A percentile compares a stretch with the other conserved stretches of the same genome.
These are phyloP conservation scores for Trichomycterus rosablanca DNA, from an alignment of 2,113 vertebrate species.

Conservation along the genomic window DNA sequence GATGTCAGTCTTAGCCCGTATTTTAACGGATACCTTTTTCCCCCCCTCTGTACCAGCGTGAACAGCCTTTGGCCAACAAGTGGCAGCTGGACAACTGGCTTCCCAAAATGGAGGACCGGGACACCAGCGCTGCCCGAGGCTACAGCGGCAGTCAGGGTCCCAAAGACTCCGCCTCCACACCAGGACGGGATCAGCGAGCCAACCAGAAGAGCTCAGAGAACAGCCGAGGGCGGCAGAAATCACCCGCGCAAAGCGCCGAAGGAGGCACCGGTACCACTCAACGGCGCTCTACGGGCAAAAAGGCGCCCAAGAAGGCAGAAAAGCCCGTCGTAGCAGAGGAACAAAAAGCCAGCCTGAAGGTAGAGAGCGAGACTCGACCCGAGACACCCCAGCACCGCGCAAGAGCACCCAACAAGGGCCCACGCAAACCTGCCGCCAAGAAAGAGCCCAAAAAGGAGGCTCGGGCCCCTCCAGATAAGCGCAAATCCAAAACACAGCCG, in stretches of 20 bases:
- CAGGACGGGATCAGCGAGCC: slow-evolving; percentile 80
- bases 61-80: slow-evolving; percentile 89
- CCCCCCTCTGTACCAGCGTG: slow-evolving; percentile 76
- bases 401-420: slow-evolving; percentile 91
- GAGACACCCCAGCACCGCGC: slow-evolving; percentile 81
- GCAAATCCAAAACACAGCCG: slow-evolving; percentile 82
- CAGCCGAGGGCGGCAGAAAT: slow-evolving; percentile 85
- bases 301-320: slow-evolving; percentile 93
- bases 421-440: slow-evolving; percentile 88
- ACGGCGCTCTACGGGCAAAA: slow-evolving; percentile 86
- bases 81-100: slow-evolving; percentile 99
- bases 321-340: slow-evolving; percentile 83
- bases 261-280: slow-evolving; percentile 64
- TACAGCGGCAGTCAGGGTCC: slow-evolving; percentile 81
- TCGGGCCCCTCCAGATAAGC: slow-evolving; percentile 78
- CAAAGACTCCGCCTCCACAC: slow-evolving; percentile 80
- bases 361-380: slow-evolving; percentile 87
- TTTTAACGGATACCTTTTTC: too few relatives aligned
- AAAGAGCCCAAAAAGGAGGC: slow-evolving; percentile 78
- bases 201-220: slow-evolving; percentile 84
- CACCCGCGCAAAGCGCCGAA: slow-evolving; percentile 87
- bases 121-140: slow-evolving; percentile 72
- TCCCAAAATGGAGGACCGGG: slow-evolving; percentile 88
- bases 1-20: too few relatives aligned
- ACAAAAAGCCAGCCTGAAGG: slow-evolving; percentile 86